Percentiles rank a stretch among this genome's conserved stretches.
Conservation (phyloP, 2,797 vertebrate genomes). For the Benthosema pterotum region DNA sequence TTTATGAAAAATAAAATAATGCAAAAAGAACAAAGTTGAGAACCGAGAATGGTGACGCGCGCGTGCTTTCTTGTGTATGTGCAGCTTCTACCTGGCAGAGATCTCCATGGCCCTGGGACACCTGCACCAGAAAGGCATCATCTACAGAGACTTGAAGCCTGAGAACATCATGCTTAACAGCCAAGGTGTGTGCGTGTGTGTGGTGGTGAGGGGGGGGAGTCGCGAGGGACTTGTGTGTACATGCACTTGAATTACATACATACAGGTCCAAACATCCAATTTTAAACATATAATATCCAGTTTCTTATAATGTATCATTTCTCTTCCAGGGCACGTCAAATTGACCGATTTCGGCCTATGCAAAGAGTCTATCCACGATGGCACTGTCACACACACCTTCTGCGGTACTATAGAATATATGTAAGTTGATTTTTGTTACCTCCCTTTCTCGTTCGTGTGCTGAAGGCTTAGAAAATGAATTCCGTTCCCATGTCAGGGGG, state of each 20-base stretch:
- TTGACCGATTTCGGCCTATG: conserved; percentile 96
- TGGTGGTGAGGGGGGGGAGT: too few relatives aligned
- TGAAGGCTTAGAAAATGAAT: too few relatives aligned
- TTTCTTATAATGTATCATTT: conserved; percentile 1
- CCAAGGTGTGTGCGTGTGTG: conserved; percentile 83
- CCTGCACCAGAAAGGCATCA: conserved; percentile 99
- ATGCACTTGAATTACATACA: background rate
- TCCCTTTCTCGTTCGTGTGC: background rate
- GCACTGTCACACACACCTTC: conserved; percentile 98
- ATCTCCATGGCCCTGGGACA: conserved; percentile 99
- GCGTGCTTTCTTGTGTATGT: conserved; percentile 31
- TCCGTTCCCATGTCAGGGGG: too few relatives aligned
- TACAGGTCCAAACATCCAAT: too few relatives aligned
- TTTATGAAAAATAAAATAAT: too few relatives aligned
- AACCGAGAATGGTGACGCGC: background rate
- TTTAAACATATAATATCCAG: too few relatives aligned
- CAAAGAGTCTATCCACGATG: conserved; percentile 99
- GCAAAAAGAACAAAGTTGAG: too few relatives aligned
- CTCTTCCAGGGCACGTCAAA: conserved; percentile 90
- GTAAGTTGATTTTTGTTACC: conserved; percentile 51
- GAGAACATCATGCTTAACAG: conserved; percentile 99
- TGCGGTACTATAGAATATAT: conserved; percentile 99
- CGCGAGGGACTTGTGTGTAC: too few relatives aligned
- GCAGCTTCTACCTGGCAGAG: conserved; percentile 98
- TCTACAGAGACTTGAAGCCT: conserved; percentile 98